Evolutionary conservation across 2,888 invertebrate species (phyloP).

Genomic region (Phengaris alcon): DNA sequence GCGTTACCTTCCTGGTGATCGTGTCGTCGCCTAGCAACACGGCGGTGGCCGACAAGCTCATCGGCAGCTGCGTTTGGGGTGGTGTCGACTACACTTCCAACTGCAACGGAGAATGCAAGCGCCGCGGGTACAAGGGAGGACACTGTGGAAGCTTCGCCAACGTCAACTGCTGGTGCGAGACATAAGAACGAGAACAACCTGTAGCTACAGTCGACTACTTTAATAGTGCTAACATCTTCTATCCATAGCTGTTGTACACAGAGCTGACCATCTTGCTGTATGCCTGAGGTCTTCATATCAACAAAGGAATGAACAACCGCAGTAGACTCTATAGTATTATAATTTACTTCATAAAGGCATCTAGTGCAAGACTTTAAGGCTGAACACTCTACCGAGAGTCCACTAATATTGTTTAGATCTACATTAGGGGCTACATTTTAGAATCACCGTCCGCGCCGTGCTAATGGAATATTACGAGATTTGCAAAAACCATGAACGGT

Average conservation of each 20-base stretch:
- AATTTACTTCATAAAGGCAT: not conserved
- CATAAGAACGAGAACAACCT: not conserved
- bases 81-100: slow-evolving; percentile 45
- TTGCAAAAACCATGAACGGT: not conserved
- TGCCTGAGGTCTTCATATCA: not conserved
- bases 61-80: slow-evolving; percentile 48
- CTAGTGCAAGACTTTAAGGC: not conserved
- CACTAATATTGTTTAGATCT: not conserved
- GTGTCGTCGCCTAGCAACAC: slow-evolving; percentile 42
- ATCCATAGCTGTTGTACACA: not conserved
- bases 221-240: not conserved
- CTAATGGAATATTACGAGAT: not conserved
- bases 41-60: slow-evolving; percentile 41
- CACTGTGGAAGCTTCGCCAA: slow-evolving; percentile 28
- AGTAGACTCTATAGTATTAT: not conserved
- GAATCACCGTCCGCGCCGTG: not conserved
- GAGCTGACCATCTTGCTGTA: no score
- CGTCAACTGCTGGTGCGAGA: slow-evolving; percentile 34
- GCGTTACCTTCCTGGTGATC: slow-evolving; percentile 43
- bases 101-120: slow-evolving; percentile 44
- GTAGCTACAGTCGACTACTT: slow-evolving; percentile 31
- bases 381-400: not conserved
- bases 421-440: not conserved
- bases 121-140: slow-evolving; percentile 34
- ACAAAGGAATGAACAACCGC: not conserved